Base-by-base conservation (phyloP, 1,140 invertebrate genomes). In the Daktulosphaira vitifoliae region DNA sequence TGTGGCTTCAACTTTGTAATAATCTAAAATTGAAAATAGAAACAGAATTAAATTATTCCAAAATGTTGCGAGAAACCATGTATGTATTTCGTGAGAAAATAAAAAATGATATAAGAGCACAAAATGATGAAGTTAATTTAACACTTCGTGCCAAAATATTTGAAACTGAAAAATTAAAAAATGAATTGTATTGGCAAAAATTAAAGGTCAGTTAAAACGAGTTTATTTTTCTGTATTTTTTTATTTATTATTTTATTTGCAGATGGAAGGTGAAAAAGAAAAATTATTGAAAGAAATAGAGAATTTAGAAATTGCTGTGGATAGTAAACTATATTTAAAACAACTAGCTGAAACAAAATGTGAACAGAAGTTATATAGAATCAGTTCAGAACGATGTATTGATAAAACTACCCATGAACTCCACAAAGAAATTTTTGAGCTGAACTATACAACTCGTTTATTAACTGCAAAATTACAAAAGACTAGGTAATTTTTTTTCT, bases 101-200 rank as follows among this genome's bases (percentile, higher is more conserved):
- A 0, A 80, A 80, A 48, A 90, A 90, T 70, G 84, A 91, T 66
- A 77, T 92, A 46, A 79, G 81, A 59, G 82, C 86, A 9, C 90
- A 93, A 74, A 81, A 84, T 66, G 87, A 90, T 64, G 79, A 82
- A 13, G 90, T 89, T 0, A 88, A 94, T 73, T 93, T 89, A 72
- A 83, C 83, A 62, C 78, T 92, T 69, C 78, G 87, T 8, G 83
- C 85, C 72, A 79, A 90, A 65, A 88, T 93, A 42, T 91, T 92
- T 72, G 88, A 92, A 70, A 90, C 87, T 5, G 83, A 88, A 71
- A 81, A 85, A 68, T 84, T 87, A 1, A 81, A 84, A 65, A 89
- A 90, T 71, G 90, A 95, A 73, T 76, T 92, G 13, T 82, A 90
- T 62, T 93, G 89, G 88, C 89, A 93, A 75, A 86, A 86, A 71